Evolutionary conservation across 1,140 invertebrate species (phyloP).

Genomic region (Subanguina moxae): DNA sequence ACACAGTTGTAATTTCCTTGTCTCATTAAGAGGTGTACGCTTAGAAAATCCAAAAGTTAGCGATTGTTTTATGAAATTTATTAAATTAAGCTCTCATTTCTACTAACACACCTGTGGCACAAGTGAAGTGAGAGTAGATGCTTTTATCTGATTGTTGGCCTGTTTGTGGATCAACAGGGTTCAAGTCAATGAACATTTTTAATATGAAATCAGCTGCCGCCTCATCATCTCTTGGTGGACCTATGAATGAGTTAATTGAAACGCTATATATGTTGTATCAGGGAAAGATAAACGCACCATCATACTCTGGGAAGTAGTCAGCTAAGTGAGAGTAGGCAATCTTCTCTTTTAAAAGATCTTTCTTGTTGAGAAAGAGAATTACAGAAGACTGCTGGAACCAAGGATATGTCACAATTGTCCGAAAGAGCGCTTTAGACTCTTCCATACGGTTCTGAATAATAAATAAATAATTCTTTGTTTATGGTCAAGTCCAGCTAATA

Average conservation of each 20-base stretch:
- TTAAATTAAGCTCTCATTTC: no score
- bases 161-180: conserved; percentile 72
- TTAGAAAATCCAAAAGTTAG: no score
- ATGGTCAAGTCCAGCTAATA: no score
- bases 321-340: conserved; percentile 95
- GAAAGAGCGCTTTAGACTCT: conserved; percentile 98
- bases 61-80: no score
- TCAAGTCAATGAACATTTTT: conserved; percentile 99
- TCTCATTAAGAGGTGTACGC: no score
- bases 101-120: conserved; percentile 99
- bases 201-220: conserved; percentile 98
- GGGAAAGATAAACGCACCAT: conserved; percentile 69
- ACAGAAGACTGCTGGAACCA: conserved; percentile 99
- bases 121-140: conserved; percentile 99
- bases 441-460: conserved; percentile 98
- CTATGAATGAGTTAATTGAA: conserved; percentile 64
- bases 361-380: conserved; percentile 98
- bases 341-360: conserved; percentile 98
- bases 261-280: conserved; percentile 15
- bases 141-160: conserved; percentile 82
- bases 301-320: conserved; percentile 99
- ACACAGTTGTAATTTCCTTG: no score
- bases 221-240: conserved; percentile 94
- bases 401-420: conserved; percentile 99
- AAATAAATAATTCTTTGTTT: no score